A percentile compares a stretch with the other conserved stretches of the same genome.
Conservation (phyloP, 2,113 vertebrate genomes). For the Tachuris rubrigastra region DNA sequence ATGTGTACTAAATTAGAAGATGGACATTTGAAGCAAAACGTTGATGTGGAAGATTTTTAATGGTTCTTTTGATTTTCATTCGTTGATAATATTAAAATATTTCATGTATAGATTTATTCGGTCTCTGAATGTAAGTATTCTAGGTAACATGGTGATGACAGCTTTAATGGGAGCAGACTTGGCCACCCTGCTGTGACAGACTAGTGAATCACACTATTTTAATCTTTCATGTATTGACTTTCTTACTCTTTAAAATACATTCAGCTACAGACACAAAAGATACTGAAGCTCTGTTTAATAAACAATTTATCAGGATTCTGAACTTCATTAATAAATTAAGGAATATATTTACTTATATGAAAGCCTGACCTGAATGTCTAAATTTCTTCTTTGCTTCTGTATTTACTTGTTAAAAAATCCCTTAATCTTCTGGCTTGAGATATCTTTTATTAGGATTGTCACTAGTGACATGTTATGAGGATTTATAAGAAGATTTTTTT, state of each 20-base stretch:
- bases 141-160: conserved; percentile 8
- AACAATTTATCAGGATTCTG: conserved; percentile 56
- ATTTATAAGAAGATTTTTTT: background rate
- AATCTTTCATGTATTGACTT: conserved; percentile 59
- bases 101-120: conserved; percentile 5
- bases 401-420: conserved; percentile 19
- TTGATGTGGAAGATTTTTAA: background rate
- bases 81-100: background rate
- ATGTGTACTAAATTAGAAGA: background rate
- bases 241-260: conserved; percentile 35
- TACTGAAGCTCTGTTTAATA: conserved; percentile 41
- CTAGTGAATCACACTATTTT: conserved; percentile 54
- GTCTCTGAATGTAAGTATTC: background rate
- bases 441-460: background rate
- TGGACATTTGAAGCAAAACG: background rate
- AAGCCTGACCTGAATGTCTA: conserved; percentile 2
- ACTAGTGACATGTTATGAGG: background rate
- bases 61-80: conserved; percentile 31
- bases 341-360: conserved; percentile 48
- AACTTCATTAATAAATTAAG: conserved; percentile 67
- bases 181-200: conserved; percentile 57
- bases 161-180: conserved; percentile 38
- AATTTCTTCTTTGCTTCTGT: conserved; percentile 41
- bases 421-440: background rate
- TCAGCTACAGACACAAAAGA: conserved; percentile 4